Conservation (phyloP, 2,797 vertebrate species). For the Clarias platycephalus region DNA sequence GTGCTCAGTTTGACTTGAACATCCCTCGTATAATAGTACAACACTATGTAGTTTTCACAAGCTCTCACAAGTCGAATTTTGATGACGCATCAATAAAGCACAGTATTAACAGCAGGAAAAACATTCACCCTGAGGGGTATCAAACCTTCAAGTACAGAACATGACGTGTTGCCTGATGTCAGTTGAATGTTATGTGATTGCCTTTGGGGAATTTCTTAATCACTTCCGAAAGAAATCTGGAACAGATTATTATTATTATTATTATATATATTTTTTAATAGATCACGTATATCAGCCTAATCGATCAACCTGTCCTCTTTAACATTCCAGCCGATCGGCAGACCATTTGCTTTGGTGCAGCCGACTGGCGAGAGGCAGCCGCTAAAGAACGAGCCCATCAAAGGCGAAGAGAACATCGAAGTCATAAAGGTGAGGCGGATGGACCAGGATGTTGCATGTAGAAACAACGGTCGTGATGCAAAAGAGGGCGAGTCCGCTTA, state of each 20-base stretch:
- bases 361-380: slow-evolving; percentile 67
- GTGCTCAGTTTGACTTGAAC: too few relatives aligned
- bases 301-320: slow-evolving; percentile 13
- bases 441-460: neutral
- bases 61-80: neutral
- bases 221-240: neutral
- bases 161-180: neutral
- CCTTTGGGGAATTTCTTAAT: neutral
- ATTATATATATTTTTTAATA: neutral
- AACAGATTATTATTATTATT: neutral
- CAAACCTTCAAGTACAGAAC: neutral
- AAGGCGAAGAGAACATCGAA: slow-evolving; percentile 86
- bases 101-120: neutral
- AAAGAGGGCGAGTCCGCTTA: neutral
- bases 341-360: slow-evolving; percentile 83
- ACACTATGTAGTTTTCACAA: neutral
- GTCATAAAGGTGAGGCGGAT: slow-evolving; percentile 84
- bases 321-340: slow-evolving; percentile 80
- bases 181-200: neutral
- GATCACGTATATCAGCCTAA: slow-evolving; percentile 5
- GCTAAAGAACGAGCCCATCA: slow-evolving; percentile 78
- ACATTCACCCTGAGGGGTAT: neutral
- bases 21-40: too few relatives aligned
- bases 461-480: slow-evolving; percentile 12
- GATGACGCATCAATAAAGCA: neutral